Evolutionary conservation across 2,888 invertebrate species (phyloP), one percentile per base, ranked within the genome.

Genomic region (Sepiola atlantica): DNA sequence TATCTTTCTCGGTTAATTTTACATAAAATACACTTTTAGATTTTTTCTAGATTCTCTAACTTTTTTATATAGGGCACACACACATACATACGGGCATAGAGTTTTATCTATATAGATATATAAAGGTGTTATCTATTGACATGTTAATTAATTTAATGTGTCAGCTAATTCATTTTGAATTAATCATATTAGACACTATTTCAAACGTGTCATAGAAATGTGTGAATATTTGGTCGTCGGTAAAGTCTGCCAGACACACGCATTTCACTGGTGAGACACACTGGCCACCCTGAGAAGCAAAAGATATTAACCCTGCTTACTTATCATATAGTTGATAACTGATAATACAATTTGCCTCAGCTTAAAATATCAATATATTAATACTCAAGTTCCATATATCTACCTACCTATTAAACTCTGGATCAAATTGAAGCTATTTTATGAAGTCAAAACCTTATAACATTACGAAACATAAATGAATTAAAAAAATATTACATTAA

Each of bases 111-210:
- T 61, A 77, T 28, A 24, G 24, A 28, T 77, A 10, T 77, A 28
- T 77, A 28, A 77, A 77, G 2, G 77, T 18, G n/a, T 14, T 77
- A 77, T 77, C n/a, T 77, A 77, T 77, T n/a, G n/a, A n/a, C 77
- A 32, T n/a, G 77, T 32, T 77, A 77, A 77, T 77, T 77, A 77
- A n/a, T 77, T 77, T n/a, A 77, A 77, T 77, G n/a, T 77, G 77
- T n/a, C 77, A 77, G 77, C 77, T 77, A 77, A 77, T 77, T 77
- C n/a, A 77, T 77, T 32, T n/a, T 2, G 77, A 77, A 77, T n/a
- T 77, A 77, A 77, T n/a, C 32, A 32, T n/a, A 77, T 77, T 77
- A 77, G 77, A 32, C 77, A 77, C 10, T 16, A n/a, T 32, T 77
- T 77, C 77, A 77, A n/a, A 32, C 3, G 77, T 77, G 77, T 77